Evolutionary conservation across 2,888 invertebrate genomes (phyloP), one percentile per base, ranked within the genome.

Genomic region (Hanleya hanleyi): DNA sequence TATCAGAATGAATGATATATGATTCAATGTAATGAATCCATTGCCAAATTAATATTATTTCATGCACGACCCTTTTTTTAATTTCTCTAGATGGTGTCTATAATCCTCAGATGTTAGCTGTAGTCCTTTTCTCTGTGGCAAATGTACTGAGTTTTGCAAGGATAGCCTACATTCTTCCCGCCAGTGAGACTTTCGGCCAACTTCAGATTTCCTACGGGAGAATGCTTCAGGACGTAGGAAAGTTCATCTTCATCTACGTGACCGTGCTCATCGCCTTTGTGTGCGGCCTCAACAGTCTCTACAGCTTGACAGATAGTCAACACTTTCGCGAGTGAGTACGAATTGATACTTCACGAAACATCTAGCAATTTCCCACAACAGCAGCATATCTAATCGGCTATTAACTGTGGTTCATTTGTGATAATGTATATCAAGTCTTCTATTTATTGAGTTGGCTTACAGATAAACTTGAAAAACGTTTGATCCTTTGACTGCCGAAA

Each of bases 231-330:
- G 83, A 83, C 67, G 81, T 82, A 26, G 76, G 76, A 69, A 83
- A 83, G 76, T 82, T 83, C 70, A 77, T 82, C 67, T 77, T 81
- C 68, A 80, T 83, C 71, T 82, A 81, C 71, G 70, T 81, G 68
- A 79, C 79, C 33, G 81, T 83, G 38, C 77, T 83, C 74, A 77
- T 81, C 50, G 82, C 83, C 69, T 83, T 83, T 74, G 78, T 83
- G 57, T 81, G 82, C 67, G 82, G 81, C 9, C 74, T 83, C 32
- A 82, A 80, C 61, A 81, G 79, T 36, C 78, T 83, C 33, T 83
- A 83, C 78, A 78, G 81, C 41, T 69, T 79, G 32, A 72, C 74
- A 47, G 50, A 71, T 22, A 79, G 79, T 69, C 51, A 68, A 9
- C 38, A 81, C 50, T 81, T 81, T 50, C 37, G 70, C 6, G 72